Evolutionary conservation across 2,113 vertebrate genomes (phyloP).

Genomic region (Toxostoma redivivum): DNA sequence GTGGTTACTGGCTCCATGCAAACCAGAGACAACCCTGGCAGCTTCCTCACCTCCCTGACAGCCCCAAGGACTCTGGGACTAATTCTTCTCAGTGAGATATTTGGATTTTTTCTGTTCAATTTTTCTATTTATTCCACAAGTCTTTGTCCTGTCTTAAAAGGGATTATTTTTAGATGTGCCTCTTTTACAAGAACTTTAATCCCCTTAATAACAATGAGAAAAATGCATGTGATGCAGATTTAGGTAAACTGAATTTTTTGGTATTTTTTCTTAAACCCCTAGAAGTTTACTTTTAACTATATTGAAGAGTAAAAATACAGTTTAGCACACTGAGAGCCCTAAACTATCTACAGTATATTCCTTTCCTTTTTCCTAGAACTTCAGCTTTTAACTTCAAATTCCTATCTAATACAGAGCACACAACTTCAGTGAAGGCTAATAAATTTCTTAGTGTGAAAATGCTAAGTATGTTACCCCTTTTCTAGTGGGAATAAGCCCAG

Average conservation of each 20-base stretch:
- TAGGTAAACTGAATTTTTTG: background rate
- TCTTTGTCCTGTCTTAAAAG: background rate
- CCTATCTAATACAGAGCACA: background rate
- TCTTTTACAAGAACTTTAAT: background rate
- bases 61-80: background rate
- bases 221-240: background rate
- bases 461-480: background rate
- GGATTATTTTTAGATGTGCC: background rate
- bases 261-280: background rate
- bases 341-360: background rate
- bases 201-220: background rate
- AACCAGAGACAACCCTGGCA: background rate
- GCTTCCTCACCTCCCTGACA: background rate
- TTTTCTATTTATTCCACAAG: background rate
- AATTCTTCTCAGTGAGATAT: background rate
- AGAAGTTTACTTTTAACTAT: background rate
- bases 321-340: background rate
- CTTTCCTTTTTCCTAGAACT: background rate
- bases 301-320: background rate
- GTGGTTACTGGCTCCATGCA: background rate
- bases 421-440: background rate
- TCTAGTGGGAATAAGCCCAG: background rate
- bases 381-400: background rate
- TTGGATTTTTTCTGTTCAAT: background rate
- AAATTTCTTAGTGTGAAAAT: background rate